Percentiles rank a stretch among this genome's conserved stretches.
Conservation (phyloP, 2,113 vertebrate genomes). For the Nannobrachium achirus region DNA sequence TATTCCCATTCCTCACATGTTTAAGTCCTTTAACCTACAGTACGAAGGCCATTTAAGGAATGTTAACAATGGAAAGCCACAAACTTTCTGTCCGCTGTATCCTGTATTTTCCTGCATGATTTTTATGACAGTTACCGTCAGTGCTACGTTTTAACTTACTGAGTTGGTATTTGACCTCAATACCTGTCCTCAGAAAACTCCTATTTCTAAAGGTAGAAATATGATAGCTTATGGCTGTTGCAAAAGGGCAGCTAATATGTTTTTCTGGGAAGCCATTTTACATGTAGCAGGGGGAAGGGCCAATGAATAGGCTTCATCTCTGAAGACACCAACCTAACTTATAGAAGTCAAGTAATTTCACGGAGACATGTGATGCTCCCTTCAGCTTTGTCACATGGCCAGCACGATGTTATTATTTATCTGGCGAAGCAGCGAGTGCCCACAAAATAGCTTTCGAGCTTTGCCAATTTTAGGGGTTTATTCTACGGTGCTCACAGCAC, state of each 20-base stretch:
- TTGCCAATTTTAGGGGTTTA: too few species aligned
- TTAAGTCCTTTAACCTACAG: too few species aligned
- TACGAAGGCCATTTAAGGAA: too few species aligned
- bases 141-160: background rate
- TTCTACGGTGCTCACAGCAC: too few species aligned
- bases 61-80: constrained; percentile 9
- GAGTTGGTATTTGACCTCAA: background rate
- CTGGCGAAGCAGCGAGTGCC: too few species aligned
- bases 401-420: too few species aligned
- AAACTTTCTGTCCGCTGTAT: constrained; percentile 45
- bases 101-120: background rate
- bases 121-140: background rate
- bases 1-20: too few species aligned
- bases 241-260: constrained; percentile 59
- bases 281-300: constrained; percentile 66
- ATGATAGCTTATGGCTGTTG: constrained; percentile 19
- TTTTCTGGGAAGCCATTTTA: constrained; percentile 76
- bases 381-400: background rate
- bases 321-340: constrained; percentile 56
- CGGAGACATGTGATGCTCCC: background rate
- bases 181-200: background rate
- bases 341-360: constrained; percentile 28
- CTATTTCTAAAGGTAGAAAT: background rate
- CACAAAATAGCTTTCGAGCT: too few species aligned
- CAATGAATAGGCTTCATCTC: constrained; percentile 34